Evolutionary conservation across 2,888 invertebrate species (phyloP), one percentile per base, ranked within the genome.

Genomic region (Cerceris ruficornis): DNA sequence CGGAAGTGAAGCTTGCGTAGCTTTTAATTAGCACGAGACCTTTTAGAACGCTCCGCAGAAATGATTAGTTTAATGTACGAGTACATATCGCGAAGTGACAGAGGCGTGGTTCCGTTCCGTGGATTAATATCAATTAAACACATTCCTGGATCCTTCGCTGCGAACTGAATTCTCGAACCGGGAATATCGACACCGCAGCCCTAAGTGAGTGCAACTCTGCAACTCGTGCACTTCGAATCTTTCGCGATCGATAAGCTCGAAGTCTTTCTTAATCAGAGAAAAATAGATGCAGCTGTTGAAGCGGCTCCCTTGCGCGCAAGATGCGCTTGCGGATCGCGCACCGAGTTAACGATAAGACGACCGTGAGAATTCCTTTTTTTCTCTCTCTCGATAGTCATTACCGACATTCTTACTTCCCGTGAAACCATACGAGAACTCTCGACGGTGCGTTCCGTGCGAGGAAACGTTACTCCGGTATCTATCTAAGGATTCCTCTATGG

Each of bases 51-150:
- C 11, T 14, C 6, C 28, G 50, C 1, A 17, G 41, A 43, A 54
- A 54, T 60, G 50, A 42, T 50, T 14, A 43, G 55, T 55, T 50
- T 65, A 64, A 65, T 61, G 15, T 50, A 15, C 14, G 14, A 49
- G 54, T 17, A 17, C 58, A 9, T 59, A 46, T 42, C 13, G 55
- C 46, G 46, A 13, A 52, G 66, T 60, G 78, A 78, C 72, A 78
- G 78, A 65, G 65, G 52, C 60, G 43, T 43, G 42, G 67, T 52
- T n/a, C 28, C 54, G 14, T 41, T 52, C 15, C 42, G 52, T 54
- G 42, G 39, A 55, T 65, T 80, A 80, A 78, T 78, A 78, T 75
- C 80, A 78, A 80, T 80, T 80, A 78, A 80, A 78, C 75, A 77
- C 80, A 80, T 80, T 78, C 80, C 78, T 52, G 60, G 55, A 69